Base-by-base conservation (phyloP, 2,888 invertebrate genomes). In the Troglohyphantes excavatus region DNA sequence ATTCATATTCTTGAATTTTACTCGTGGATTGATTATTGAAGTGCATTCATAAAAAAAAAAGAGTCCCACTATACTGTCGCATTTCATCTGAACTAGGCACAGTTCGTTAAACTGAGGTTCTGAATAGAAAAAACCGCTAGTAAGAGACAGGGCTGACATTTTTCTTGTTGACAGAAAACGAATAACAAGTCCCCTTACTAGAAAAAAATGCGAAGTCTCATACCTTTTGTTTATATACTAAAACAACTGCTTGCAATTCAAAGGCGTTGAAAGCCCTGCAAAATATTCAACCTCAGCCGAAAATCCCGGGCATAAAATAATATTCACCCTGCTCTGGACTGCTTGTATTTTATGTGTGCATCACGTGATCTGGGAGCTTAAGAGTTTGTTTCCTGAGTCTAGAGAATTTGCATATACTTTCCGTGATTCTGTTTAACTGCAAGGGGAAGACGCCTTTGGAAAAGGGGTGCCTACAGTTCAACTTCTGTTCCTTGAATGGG, bases 271-370 rank as follows among this genome's bases (percentile, higher is more conserved):
- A 82, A 70, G 67, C 29, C 46, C 39, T 39, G 53, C 67, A 19
- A 53, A 73, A 83, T 65, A 73, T 73, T 83, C 73, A 72, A 83
- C 72, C 65, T 61, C 73, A 39, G 27, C 63, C 43, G 29, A 73
- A 83, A 53, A 83, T 73, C 33, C 73, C 19, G 73, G 65, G 83
- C 73, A 73, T 83, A 73, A 83, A 83, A 83, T 83, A 83, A 83
- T 83, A 73, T 65, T 43, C 83, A 73, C 72, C 65, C 72, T 63
- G 73, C 73, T 83, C 46, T 72, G 73, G 83, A 43, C 46, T 27
- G 70, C 26, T 63, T 83, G 83, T 63, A 83, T 83, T 83, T 83
- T 82, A 82, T 72, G 70, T 82, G 82, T 70, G 72, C 61, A 19
- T 82, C 72, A 72, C 83, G 83, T 83, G 83, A 83, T 63, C 73